Conservation (phyloP, 2,113 vertebrate species). For the Microtus pennsylvanicus region DNA sequence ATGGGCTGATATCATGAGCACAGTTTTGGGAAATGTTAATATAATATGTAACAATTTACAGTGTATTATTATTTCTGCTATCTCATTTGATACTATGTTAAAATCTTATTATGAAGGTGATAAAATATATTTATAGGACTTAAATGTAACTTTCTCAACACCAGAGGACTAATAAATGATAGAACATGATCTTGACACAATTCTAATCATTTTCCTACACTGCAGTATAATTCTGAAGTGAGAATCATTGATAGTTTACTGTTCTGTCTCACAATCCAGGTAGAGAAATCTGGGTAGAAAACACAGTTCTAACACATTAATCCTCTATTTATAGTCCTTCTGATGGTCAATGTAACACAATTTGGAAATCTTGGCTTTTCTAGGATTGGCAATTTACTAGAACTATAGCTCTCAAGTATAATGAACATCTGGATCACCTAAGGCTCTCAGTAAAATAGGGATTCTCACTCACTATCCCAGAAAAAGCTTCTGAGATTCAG, state of each 20-base stretch:
- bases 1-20: neutral
- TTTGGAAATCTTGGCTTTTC: conserved; percentile 36
- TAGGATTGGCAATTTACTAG: neutral
- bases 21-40: neutral
- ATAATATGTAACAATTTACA: neutral
- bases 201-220: too few species aligned
- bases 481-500: neutral
- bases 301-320: neutral
- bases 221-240: neutral
- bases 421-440: neutral
- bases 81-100: conserved; percentile 33
- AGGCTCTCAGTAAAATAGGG: neutral
- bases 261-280: neutral
- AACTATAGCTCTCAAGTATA: neutral
- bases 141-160: neutral
- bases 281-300: neutral
- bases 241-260: neutral
- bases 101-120: conserved; percentile 22
- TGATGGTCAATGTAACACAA: neutral
- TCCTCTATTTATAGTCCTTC: neutral
- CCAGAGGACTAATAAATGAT: too few species aligned
- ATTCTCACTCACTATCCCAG: neutral
- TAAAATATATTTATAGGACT: neutral
- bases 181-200: too few species aligned
- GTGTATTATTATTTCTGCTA: neutral